These are phyloP conservation scores for Pocillopora damicornis DNA, from an alignment of 64 coral and sea anemone genomes.

Conservation along the genomic window DNA sequence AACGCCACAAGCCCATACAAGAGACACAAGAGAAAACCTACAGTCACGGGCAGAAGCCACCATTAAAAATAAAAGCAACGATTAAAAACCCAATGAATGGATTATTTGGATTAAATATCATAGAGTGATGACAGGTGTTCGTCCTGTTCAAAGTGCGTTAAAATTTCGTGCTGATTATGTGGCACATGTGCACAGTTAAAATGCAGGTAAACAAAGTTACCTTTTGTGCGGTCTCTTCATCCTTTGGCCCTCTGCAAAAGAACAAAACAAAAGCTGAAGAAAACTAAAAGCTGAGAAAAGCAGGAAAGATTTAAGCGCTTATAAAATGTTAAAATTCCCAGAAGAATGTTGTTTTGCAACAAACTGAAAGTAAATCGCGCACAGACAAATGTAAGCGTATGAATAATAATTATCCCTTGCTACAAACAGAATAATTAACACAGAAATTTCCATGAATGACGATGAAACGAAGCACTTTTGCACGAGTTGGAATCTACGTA, in stretches of 20 bases:
- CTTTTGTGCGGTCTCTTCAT: background rate
- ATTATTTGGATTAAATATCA: background rate
- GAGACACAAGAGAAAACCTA: too few relatives aligned
- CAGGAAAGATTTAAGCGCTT: background rate
- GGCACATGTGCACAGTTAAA: background rate
- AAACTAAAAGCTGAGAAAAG: background rate
- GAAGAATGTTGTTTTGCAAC: background rate
- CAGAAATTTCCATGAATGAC: background rate
- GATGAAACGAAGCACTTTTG: background rate
- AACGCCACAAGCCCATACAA: too few relatives aligned
- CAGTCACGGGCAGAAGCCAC: too few relatives aligned
- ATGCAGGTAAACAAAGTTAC: conserved; percentile 5
- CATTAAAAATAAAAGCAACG: too few relatives aligned
- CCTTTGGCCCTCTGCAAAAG: conserved; percentile 1
- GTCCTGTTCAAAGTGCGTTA: background rate
- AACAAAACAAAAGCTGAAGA: background rate
- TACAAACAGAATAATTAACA: background rate
- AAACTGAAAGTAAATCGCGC: too few relatives aligned
- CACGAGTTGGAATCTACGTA: too few relatives aligned
- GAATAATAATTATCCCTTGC: background rate
- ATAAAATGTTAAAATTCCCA: background rate
- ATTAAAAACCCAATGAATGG: too few relatives aligned
- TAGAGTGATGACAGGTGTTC: background rate
- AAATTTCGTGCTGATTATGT: background rate
- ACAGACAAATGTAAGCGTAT: background rate